Base-by-base conservation (phyloP, 2,797 vertebrate species). In the Paratrypauchen microcephalus region DNA sequence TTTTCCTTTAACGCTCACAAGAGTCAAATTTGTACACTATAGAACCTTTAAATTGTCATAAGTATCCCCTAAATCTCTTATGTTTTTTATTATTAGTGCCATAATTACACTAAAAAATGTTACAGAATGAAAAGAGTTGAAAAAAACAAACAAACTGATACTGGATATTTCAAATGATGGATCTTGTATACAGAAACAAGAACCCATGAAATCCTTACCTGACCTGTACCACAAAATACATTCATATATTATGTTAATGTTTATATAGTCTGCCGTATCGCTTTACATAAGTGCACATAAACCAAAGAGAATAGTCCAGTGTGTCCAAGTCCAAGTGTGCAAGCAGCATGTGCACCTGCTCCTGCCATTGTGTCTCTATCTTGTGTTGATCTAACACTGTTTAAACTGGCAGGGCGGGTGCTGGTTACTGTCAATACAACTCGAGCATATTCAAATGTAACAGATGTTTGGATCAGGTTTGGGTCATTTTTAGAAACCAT, bases 351-450 rank as follows among this genome's bases (percentile, higher is more conserved):
- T 77, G 13, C 83, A 88, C 70, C 84, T 89, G 86, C 81, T 73
- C 62, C 68, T 0, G 23, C 65, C 75, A 85, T 74, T 86, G 79
- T 82, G 71, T 4, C 1, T 41, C 62, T 79, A 39, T 7, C 61
- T 77, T 75, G 68, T 81, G 80, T 81, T 81, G 73, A 72, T 78
- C 75, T 69, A 62, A 2, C 8, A 55, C 63, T 85, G 72, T 86
- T 84, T 68, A 85, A 85, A 88, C 57, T 88, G 36, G 9, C 36
- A 0, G 62, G 73, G 48, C 75, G 77, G 86, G 77, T 79, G 77
- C 55, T 50, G 74, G 59, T 74, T 52, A 65, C n/a, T 66, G 36
- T 72, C 64, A 65, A 24, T 68, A 16, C 76, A 74, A 73, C 36
- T 6, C 45, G 23, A 23, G 61, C 65, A 74, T 67, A 65, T 72